Percentiles rank a stretch among this genome's conserved stretches.
Conservation (phyloP, 2,113 vertebrate species). For the Scortum barcoo region DNA sequence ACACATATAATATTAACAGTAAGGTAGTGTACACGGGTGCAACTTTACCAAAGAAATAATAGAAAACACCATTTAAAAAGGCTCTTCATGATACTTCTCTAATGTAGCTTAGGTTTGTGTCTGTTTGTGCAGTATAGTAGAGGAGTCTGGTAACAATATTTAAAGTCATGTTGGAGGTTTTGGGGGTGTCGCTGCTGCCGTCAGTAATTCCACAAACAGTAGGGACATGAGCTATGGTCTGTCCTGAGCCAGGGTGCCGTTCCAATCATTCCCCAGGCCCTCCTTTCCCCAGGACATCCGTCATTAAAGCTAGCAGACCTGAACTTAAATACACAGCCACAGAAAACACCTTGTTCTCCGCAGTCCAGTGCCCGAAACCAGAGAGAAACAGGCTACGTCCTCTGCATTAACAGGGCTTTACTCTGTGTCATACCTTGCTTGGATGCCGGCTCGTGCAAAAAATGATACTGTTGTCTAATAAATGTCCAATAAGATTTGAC, state of each 20-base stretch:
- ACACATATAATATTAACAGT: background rate
- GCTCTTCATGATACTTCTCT: constrained; percentile 12
- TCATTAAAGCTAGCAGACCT: constrained; percentile 78
- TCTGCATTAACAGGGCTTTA: constrained; percentile 23
- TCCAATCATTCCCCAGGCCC: constrained; percentile 44
- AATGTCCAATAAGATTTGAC: constrained; percentile 37
- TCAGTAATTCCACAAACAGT: constrained; percentile 62
- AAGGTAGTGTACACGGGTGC: no score
- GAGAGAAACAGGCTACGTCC: constrained; percentile 31
- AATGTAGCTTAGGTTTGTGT: constrained; percentile 9
- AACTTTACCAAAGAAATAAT: no score
- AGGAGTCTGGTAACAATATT: constrained; percentile 1
- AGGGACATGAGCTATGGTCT: constrained; percentile 53
- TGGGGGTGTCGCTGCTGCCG: constrained; percentile 24
- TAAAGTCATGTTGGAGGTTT: background rate
- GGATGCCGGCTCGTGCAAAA: constrained; percentile 20
- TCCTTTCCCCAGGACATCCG: constrained; percentile 51
- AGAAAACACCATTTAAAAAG: no score
- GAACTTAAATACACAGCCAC: constrained; percentile 75
- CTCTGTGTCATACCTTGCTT: constrained; percentile 35
- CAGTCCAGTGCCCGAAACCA: constrained; percentile 29
- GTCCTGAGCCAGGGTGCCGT: constrained; percentile 24
- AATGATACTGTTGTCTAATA: constrained; percentile 28
- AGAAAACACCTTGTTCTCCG: constrained; percentile 67
- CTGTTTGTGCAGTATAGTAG: background rate